Evolutionary conservation across 2,888 invertebrate species (phyloP), one percentile per base, ranked within the genome.

Genomic region (Lymantria monacha): DNA sequence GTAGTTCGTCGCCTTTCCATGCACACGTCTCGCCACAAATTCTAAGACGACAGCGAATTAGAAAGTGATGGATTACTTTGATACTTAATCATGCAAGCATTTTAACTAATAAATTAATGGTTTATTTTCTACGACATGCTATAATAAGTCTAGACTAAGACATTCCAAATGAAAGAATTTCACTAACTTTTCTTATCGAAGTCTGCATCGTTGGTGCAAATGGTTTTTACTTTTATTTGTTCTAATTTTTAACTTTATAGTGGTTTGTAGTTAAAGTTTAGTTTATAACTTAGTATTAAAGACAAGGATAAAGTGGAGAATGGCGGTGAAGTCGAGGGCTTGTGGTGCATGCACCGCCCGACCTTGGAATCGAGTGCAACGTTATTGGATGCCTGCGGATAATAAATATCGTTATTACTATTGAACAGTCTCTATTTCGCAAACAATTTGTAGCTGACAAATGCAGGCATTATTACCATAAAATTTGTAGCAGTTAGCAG

Each of bases 251-350:
- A 13, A 33, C 7, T 33, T 33, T 33, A 33, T 10, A 8, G 1
- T 33, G 7, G 33, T 33, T 33, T 33, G 22, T 33, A 8, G 33
- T 33, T 10, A 10, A 33, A 33, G 9, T 33, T 10, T 1, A 3
- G 9, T 10, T 33, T 7, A 10, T 33, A 48, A 10, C 12, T 11
- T 47, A 65, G 67, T 63, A 53, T 61, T 59, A 66, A 65, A 71
- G 59, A 71, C 66, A 71, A 70, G 66, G 72, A 64, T 51, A 51
- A 62, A 36, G 48, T 50, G 52, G 66, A 59, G 69, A 72, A 56
- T 52, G 69, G 63, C 63, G 59, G 63, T 75, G 70, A 74, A 74
- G 55, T 71, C 58, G 47, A 57, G 62, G 66, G 66, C 72, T 74
- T 70, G 73, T 73, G 61, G 64, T 69, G 62, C 69, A 67, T 69